These are phyloP conservation scores for Hofmannophila pseudospretella DNA, from an alignment of 2,888 invertebrate species.

Conservation along the genomic window DNA sequence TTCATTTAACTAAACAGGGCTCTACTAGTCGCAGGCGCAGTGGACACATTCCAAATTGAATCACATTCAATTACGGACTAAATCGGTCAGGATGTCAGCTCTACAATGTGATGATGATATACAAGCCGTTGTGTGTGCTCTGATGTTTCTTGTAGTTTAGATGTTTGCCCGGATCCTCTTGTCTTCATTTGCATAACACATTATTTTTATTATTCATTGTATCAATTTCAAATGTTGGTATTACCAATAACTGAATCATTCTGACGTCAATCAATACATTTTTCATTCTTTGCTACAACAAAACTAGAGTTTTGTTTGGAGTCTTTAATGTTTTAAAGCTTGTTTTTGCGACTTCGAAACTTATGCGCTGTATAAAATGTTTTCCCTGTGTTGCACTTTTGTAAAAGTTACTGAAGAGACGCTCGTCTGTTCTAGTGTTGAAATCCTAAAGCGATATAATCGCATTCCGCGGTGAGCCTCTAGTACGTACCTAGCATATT, in stretches of 20 bases:
- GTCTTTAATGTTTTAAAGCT: no score
- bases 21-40: slow-evolving; percentile 26
- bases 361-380: no score
- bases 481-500: slow-evolving; percentile 21
- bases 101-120: slow-evolving; percentile 16
- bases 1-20: slow-evolving; percentile 31
- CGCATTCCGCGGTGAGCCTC: slow-evolving; percentile 56
- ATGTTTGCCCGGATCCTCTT: background rate
- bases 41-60: slow-evolving; percentile 47
- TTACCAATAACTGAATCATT: no score
- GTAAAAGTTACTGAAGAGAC: slow-evolving; percentile 21
- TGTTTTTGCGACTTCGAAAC: no score
- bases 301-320: no score
- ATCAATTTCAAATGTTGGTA: background rate
- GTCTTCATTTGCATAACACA: background rate
- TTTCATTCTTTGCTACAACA: no score
- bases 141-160: no score
- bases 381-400: no score
- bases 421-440: slow-evolving; percentile 42
- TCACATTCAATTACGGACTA: slow-evolving; percentile 52
- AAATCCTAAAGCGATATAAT: slow-evolving; percentile 55
- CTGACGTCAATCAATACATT: no score
- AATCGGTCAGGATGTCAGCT: slow-evolving; percentile 48
- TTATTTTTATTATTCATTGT: background rate
- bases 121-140: background rate